Percentiles rank a stretch among this genome's conserved stretches.
These are phyloP conservation scores for Prietella phreatophila DNA, from an alignment of 2,113 vertebrate genomes.

Conservation along the genomic window DNA sequence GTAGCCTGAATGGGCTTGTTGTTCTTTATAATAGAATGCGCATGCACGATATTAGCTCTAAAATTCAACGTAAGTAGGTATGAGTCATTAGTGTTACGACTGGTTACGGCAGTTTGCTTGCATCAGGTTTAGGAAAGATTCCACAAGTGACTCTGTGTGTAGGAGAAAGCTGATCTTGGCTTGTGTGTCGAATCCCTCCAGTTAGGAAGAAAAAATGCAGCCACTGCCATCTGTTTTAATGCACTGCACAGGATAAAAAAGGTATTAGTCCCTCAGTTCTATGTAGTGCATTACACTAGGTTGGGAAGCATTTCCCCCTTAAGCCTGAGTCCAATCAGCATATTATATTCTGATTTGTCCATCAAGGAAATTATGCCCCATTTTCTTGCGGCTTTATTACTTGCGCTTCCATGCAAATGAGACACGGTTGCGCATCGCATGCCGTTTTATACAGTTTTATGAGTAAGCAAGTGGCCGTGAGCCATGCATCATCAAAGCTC, in stretches of 20 bases:
- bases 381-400: conserved; percentile 57
- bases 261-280: neutral
- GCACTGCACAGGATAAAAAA: neutral
- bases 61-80: neutral
- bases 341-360: conserved; percentile 21
- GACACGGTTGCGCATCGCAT: conserved; percentile 42
- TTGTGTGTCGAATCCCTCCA: neutral
- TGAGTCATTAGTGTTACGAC: conserved; percentile 14
- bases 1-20: neutral
- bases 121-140: conserved; percentile 2
- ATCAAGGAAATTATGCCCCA: neutral
- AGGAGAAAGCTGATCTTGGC: neutral
- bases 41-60: neutral
- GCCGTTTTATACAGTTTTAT: conserved; percentile 46
- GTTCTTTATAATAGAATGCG: neutral
- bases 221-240: neutral
- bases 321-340: neutral
- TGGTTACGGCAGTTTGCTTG: neutral
- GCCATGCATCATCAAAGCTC: conserved; percentile 25
- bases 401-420: conserved; percentile 59
- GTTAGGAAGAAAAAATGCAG: neutral
- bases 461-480: conserved; percentile 55
- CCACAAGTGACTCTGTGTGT: neutral
- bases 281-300: neutral
- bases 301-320: neutral